These are phyloP conservation scores for Ptychoptera contaminata DNA, from an alignment of 2,888 invertebrate genomes.

Conservation along the genomic window DNA sequence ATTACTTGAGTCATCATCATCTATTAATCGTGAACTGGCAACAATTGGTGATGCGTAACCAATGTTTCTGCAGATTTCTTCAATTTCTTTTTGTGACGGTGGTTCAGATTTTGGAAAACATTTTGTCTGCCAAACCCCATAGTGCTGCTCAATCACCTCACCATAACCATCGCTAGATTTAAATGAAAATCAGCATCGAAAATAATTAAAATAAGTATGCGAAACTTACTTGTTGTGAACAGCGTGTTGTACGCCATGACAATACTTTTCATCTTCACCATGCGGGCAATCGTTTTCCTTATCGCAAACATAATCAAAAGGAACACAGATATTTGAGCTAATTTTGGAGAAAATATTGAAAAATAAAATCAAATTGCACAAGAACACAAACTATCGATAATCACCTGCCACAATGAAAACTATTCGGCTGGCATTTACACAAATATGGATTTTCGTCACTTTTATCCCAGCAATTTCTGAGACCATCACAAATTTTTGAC, in stretches of 20 bases:
- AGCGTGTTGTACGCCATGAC: conserved; percentile 36
- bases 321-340: conserved; percentile 40
- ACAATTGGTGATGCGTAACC: conserved; percentile 30
- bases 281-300: conserved; percentile 54
- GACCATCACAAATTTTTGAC: conserved; percentile 57
- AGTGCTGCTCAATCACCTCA: conserved; percentile 46
- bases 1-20: conserved; percentile 13
- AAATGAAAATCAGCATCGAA: conserved; percentile 9
- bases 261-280: conserved; percentile 54
- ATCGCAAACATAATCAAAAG: conserved; percentile 62
- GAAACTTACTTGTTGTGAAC: conserved; percentile 19
- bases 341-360: no score
- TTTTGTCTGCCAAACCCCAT: conserved; percentile 56
- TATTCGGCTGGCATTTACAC: conserved; percentile 42
- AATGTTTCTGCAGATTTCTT: conserved; percentile 41
- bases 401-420: conserved; percentile 38
- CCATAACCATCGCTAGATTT: conserved; percentile 39
- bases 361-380: no score
- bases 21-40: conserved; percentile 18
- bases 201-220: conserved; percentile 8
- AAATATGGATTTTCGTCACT: conserved; percentile 53
- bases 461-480: conserved; percentile 58
- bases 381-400: conserved; percentile 6
- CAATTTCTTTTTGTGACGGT: conserved; percentile 32
- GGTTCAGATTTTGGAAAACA: conserved; percentile 42